Evolutionary conservation across 2,888 invertebrate genomes (phyloP).

Genomic region (Meandrusa payeni): DNA sequence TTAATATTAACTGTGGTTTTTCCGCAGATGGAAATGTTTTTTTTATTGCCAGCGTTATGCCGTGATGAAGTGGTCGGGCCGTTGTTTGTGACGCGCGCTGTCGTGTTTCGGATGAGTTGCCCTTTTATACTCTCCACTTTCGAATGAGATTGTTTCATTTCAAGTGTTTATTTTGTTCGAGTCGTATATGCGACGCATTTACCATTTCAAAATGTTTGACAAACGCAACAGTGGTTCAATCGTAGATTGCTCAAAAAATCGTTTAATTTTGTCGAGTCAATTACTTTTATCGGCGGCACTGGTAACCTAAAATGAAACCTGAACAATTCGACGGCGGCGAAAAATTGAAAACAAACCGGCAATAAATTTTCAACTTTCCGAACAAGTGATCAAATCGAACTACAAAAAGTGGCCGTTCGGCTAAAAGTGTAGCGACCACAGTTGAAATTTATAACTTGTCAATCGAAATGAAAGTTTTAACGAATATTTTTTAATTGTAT

Average conservation of each 20-base stretch:
- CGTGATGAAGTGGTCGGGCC: conserved; percentile 73
- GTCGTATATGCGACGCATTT: background rate
- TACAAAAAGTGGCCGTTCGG: conserved; percentile 61
- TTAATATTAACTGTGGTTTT: conserved; percentile 81
- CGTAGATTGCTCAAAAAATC: conserved; percentile 21
- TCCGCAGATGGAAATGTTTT: conserved; percentile 78
- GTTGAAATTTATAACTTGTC: conserved; percentile 67
- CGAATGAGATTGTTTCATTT: conserved; percentile 55
- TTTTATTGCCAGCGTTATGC: conserved; percentile 70
- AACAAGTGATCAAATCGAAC: conserved; percentile 73
- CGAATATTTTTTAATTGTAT: conserved; percentile 39
- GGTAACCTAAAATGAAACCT: conserved; percentile 33
- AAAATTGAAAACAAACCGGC: conserved; percentile 65
- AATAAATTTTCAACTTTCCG: conserved; percentile 73
- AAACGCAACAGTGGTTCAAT: background rate
- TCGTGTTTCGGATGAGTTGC: conserved; percentile 66
- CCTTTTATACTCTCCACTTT: conserved; percentile 63
- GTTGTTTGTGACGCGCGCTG: conserved; percentile 74
- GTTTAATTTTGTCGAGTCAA: conserved; percentile 31
- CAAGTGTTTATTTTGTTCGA: conserved; percentile 47
- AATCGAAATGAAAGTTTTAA: conserved; percentile 21
- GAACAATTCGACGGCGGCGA: conserved; percentile 49
- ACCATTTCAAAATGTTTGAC: conserved; percentile 1
- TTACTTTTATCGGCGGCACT: conserved; percentile 41
- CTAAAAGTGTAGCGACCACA: conserved; percentile 64